A percentile compares a stretch with the other conserved stretches of the same genome.
Conservation (phyloP, 53 echinoderm and acorn worm species). For the Mesocentrotus franciscanus region DNA sequence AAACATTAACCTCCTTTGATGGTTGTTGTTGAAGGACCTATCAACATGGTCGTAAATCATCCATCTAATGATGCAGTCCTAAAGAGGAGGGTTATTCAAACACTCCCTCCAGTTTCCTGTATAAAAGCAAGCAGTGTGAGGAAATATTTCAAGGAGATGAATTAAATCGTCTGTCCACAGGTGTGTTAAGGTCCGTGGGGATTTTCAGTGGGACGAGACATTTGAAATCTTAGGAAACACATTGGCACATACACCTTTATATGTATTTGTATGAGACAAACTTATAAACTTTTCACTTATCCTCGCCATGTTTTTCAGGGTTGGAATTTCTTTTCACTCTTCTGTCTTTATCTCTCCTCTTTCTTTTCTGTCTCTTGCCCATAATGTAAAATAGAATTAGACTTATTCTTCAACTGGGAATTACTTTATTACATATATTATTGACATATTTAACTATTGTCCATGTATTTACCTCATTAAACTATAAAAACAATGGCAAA, state of each 20-base stretch:
- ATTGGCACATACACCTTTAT: background rate
- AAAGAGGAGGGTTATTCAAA: background rate
- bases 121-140: background rate
- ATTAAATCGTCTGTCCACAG: slow-evolving; percentile 10
- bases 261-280: background rate
- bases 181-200: slow-evolving; percentile 1
- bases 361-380: background rate
- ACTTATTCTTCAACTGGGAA: background rate
- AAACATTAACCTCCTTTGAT: background rate
- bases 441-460: no score
- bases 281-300: background rate
- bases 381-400: background rate
- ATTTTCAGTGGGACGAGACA: background rate
- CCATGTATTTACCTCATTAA: no score
- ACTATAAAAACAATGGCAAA: no score
- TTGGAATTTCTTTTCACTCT: background rate
- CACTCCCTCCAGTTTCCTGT: slow-evolving; percentile 23
- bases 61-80: background rate
- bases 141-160: background rate
- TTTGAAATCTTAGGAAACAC: slow-evolving; percentile 6
- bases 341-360: no score
- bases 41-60: background rate
- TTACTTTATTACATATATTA: background rate
- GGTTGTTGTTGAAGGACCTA: background rate
- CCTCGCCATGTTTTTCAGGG: background rate